Percentiles rank a stretch among this genome's conserved stretches.
Conservation (phyloP, 2,797 vertebrate genomes). For the Pseudochirops corinnae region DNA sequence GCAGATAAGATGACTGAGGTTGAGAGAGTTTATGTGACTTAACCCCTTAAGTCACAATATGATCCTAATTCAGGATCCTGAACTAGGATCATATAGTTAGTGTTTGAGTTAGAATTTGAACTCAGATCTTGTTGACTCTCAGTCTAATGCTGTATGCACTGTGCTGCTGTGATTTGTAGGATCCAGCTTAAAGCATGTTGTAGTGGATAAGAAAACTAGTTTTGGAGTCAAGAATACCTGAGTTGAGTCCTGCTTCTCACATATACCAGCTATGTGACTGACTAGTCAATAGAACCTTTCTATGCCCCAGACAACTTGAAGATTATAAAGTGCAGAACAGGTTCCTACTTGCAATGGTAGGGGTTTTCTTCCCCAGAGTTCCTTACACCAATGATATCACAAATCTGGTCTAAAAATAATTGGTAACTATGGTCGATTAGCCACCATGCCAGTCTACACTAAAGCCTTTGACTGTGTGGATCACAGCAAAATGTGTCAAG, state of each 20-base stretch:
- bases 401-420: background rate
- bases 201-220: background rate
- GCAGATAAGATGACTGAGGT: background rate
- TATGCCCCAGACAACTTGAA: background rate
- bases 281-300: background rate
- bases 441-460: background rate
- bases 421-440: background rate
- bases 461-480: background rate
- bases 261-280: background rate
- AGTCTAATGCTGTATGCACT: background rate
- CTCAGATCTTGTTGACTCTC: background rate
- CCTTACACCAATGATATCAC: background rate
- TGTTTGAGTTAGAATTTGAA: background rate
- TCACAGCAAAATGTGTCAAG: background rate
- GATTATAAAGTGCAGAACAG: background rate
- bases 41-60: background rate
- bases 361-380: background rate
- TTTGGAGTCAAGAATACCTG: background rate
- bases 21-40: background rate
- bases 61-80: background rate
- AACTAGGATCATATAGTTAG: background rate
- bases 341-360: background rate
- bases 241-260: background rate
- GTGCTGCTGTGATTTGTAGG: background rate
- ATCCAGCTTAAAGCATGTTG: background rate